These are phyloP conservation scores for Camponotus floridanus DNA, from an alignment of 1,140 invertebrate species.

Conservation along the genomic window DNA sequence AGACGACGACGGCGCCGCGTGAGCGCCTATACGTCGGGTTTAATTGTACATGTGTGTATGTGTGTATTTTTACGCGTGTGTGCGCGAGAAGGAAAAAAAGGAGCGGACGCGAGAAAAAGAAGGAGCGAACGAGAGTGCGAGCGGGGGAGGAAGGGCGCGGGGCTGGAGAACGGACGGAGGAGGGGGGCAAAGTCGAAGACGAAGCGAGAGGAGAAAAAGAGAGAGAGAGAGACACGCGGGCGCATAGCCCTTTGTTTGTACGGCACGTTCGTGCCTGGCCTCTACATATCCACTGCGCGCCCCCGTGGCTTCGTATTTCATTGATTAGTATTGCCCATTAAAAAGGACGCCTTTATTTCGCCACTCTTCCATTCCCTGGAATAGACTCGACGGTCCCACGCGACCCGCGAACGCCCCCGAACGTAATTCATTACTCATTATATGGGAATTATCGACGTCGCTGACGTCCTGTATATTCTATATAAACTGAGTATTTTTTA, in stretches of 20 bases:
- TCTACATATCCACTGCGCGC: constrained; percentile 66
- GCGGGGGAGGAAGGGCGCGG: constrained; percentile 59
- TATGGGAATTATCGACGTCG: neutral
- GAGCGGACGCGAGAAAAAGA: constrained; percentile 50
- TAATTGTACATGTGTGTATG: neutral
- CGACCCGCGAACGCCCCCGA: neutral
- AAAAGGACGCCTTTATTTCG: constrained; percentile 82
- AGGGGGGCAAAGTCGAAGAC: constrained; percentile 31
- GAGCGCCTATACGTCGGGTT: neutral
- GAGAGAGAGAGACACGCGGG: constrained; percentile 61
- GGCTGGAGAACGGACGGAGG: constrained; percentile 22
- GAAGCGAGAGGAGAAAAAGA: constrained; percentile 32
- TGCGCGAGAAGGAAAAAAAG: constrained; percentile 60
- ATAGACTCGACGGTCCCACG: constrained; percentile 56
- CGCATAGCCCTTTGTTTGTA: constrained; percentile 83
- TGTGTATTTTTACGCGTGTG: constrained; percentile 18
- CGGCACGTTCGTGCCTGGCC: constrained; percentile 73
- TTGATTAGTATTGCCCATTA: constrained; percentile 86
- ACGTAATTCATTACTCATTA: constrained; percentile 24
- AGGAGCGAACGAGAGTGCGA: constrained; percentile 16
- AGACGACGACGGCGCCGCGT: constrained; percentile 62
- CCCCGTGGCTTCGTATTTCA: constrained; percentile 82
- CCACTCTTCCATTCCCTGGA: constrained; percentile 72
- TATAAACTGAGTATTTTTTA: neutral
- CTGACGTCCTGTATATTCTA: neutral